phyloP scores from a whole-genome alignment of 2,797 vertebrate species.

The Gastrophryne carolinensis region DNA sequence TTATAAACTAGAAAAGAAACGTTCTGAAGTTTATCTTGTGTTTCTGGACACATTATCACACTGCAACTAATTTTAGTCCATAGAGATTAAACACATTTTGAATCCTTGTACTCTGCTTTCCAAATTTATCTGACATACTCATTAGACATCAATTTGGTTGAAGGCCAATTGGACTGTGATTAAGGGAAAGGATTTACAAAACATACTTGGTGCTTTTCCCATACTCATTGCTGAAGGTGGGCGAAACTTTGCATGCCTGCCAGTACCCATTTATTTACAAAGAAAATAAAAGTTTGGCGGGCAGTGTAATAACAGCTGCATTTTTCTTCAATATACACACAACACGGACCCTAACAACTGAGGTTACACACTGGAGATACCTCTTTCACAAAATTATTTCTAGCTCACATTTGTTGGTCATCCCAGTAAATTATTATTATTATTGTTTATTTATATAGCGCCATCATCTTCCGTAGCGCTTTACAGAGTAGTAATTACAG shows the following conservation, averaged over 20 bases:
- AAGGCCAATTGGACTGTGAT: constrained; percentile 5
- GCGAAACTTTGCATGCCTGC: neutral
- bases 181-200: constrained; percentile 13
- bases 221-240: neutral
- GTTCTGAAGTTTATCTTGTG: too few species aligned
- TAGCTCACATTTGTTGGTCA: too few species aligned
- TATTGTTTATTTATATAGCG: too few species aligned
- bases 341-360: too few species aligned
- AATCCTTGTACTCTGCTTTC: constrained; percentile 12
- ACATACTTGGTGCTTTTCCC: constrained; percentile 12
- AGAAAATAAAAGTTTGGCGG: neutral
- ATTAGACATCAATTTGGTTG: constrained; percentile 29
- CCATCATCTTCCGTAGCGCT: too few species aligned
- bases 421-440: too few species aligned
- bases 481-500: too few species aligned
- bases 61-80: constrained; percentile 19
- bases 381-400: too few species aligned
- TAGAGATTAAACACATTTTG: neutral
- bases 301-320: too few species aligned
- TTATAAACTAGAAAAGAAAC: too few species aligned
- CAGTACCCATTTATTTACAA: neutral
- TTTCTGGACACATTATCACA: neutral
- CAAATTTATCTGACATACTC: constrained; percentile 24
- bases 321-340: too few species aligned
- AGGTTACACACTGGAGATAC: too few species aligned